Percentiles rank a stretch among this genome's conserved stretches.
Conservation (phyloP, 2,113 vertebrate genomes). For the Hippoglossus stenolepis region DNA sequence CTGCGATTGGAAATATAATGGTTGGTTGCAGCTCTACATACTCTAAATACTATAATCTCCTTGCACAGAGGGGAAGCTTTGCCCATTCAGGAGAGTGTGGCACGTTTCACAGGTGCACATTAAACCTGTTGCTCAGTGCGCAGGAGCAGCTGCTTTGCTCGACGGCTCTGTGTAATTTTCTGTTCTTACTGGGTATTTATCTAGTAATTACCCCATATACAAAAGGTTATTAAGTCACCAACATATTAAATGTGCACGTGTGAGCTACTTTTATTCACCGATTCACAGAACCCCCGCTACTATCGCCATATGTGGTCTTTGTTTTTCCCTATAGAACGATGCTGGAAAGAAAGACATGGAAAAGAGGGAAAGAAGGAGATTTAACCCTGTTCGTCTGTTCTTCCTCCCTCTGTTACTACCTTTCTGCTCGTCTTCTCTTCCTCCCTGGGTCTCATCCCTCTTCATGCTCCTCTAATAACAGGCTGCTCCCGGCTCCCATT, state of each 20-base stretch:
- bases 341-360: background rate
- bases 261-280: background rate
- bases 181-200: slow-evolving; percentile 6
- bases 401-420: background rate
- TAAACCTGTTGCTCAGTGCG: background rate
- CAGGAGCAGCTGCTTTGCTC: background rate
- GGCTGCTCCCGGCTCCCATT: slow-evolving; percentile 59
- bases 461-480: slow-evolving; percentile 64
- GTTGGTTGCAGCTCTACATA: background rate
- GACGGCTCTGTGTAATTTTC: slow-evolving; percentile 2
- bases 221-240: no score
- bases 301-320: background rate
- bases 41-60: background rate
- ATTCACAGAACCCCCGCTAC: no score
- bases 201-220: no score
- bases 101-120: background rate
- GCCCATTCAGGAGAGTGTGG: background rate
- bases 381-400: slow-evolving; percentile 16
- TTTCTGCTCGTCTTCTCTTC: slow-evolving; percentile 2
- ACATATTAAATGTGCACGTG: no score
- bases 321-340: no score
- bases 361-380: background rate
- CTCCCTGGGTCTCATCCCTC: slow-evolving; percentile 54
- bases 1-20: background rate
- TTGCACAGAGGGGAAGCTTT: background rate